Evolutionary conservation across 2,113 vertebrate species (phyloP), one percentile per base, ranked within the genome.

Genomic region (Tichodroma muraria): DNA sequence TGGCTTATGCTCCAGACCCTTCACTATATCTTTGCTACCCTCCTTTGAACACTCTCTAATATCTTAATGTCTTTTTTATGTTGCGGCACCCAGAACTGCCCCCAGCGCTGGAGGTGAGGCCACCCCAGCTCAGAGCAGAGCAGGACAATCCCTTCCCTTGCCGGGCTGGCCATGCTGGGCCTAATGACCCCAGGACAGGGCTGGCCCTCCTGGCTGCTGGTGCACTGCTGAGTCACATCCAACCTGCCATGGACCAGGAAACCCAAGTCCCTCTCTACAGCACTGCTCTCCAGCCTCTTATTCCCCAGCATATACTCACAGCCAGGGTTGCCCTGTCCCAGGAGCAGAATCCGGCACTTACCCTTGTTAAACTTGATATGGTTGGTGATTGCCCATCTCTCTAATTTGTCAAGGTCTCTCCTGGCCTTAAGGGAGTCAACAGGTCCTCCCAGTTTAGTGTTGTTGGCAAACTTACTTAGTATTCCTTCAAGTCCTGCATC

Each of bases 161-260:
- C 10, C 33, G 0, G 0, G 25, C 25, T 75, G 35, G 9, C 0
- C 0, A 13, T n/a, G 42, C 70, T 44, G 53, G 18, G 5, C 9
- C 44, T 31, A 44, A 25, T 57, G 35, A 7, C 0, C 35, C 21
- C 21, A 76, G 44, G 21, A 50, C 35, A 50, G 0, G 1, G 0
- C 0, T 47, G 4, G 10, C 13, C 35, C 52, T 50, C 52, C 25
- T 42, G 37, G 22, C 38, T 85, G 27, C 45, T 30, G 42, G 45
- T 13, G 4, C 13, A 37, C 37, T 40, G 9, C 6, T 20, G 33
- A 13, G 25, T 37, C 37, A 20, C 0, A 0, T 31, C 37, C 38
- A 44, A 37, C 13, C 44, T 35, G 25, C 10, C 38, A 83, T 21
- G 0, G 0, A 8, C 30, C 44, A 40, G 65, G 45, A 52, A 2